Percentiles rank a stretch among this genome's conserved stretches.
phyloP scores from a whole-genome alignment of 2,113 vertebrate genomes.

The Saguinus midas region DNA sequence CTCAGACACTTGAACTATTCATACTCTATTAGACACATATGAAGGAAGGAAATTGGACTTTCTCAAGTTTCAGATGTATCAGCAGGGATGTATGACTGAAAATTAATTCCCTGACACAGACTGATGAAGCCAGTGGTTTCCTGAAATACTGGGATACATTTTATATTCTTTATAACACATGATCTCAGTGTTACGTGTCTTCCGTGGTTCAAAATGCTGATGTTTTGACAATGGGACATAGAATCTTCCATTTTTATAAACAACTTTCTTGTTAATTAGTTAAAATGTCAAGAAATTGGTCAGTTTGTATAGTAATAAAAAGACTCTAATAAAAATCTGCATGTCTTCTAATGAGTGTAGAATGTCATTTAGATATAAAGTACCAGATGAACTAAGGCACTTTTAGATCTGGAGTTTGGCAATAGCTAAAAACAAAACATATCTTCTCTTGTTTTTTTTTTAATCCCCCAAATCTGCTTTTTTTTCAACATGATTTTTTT shows the following conservation, averaged over 20 bases:
- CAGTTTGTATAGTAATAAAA: neutral
- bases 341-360: neutral
- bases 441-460: neutral
- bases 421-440: neutral
- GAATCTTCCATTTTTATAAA: slow-evolving; percentile 2
- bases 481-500: neutral
- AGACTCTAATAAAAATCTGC: neutral
- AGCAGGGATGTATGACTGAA: slow-evolving; percentile 73
- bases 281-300: slow-evolving; percentile 27
- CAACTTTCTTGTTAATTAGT: slow-evolving; percentile 32
- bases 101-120: slow-evolving; percentile 80
- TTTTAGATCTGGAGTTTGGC: neutral
- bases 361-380: neutral
- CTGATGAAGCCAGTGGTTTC: slow-evolving; percentile 70
- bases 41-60: slow-evolving; percentile 80
- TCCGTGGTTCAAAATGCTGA: neutral
- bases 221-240: neutral
- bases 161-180: slow-evolving; percentile 54
- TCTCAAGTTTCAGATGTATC: slow-evolving; percentile 75
- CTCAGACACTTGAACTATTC: slow-evolving; percentile 73
- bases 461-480: neutral
- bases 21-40: slow-evolving; percentile 76
- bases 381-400: neutral
- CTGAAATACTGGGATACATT: slow-evolving; percentile 60
- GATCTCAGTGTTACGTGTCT: slow-evolving; percentile 32